Conservation (phyloP, 2,113 vertebrate species). For the Plestiodon gilberti region DNA sequence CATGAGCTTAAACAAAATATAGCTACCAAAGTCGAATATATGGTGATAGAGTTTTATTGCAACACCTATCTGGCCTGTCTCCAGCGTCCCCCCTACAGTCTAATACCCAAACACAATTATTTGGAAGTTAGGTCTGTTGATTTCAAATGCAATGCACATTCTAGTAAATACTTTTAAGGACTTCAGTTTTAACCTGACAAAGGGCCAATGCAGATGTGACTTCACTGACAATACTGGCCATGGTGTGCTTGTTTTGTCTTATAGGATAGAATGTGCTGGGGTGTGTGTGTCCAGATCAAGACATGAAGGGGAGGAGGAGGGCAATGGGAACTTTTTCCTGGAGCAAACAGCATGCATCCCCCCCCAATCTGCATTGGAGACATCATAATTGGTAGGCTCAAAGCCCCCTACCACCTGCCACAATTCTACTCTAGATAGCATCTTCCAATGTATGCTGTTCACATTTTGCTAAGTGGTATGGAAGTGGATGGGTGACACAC, state of each 20-base stretch:
- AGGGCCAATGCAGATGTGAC: no score
- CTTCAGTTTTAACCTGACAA: no score
- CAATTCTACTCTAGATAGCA: no score
- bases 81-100: no score
- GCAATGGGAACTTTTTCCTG: background rate
- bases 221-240: no score
- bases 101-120: background rate
- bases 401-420: no score
- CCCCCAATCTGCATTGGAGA: no score
- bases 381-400: no score
- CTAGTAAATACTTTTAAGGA: background rate
- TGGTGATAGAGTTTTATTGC: background rate
- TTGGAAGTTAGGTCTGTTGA: background rate
- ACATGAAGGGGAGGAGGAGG: background rate
- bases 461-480: background rate
- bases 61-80: no score
- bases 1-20: background rate
- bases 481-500: background rate
- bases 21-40: background rate
- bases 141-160: background rate
- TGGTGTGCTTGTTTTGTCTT: no score
- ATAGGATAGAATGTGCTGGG: background rate
- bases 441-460: background rate
- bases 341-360: no score
- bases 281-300: no score